Conservation (phyloP, 2,888 invertebrate genomes). For the Liopterus haemorrhoidalis region DNA sequence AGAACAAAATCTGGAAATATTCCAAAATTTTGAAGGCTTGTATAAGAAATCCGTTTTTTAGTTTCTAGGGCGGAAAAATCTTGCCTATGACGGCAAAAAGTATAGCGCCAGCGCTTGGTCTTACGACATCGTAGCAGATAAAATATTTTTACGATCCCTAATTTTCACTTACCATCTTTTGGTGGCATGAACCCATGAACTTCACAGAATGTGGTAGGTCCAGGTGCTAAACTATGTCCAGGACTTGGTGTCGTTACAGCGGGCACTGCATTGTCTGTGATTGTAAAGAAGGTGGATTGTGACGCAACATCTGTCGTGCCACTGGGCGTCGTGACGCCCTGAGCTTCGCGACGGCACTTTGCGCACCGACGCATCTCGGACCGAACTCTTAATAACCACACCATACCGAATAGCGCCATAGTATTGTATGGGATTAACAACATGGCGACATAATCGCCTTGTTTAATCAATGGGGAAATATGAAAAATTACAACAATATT, state of each 20-base stretch:
- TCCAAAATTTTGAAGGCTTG: too few relatives aligned
- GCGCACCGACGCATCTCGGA: conserved; percentile 72
- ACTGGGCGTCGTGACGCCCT: conserved; percentile 19
- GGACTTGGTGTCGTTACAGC: conserved; percentile 34
- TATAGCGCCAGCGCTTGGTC: too few relatives aligned
- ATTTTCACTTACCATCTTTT: conserved; percentile 50
- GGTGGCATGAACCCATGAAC: conserved; percentile 54
- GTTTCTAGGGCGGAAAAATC: too few relatives aligned
- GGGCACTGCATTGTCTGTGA: conserved; percentile 47
- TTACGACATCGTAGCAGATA: too few relatives aligned
- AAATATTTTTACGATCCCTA: too few relatives aligned
- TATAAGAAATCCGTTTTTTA: too few relatives aligned
- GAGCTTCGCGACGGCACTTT: conserved; percentile 55
- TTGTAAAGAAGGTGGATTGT: conserved; percentile 49
- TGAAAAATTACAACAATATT: too few relatives aligned
- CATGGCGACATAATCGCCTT: too few relatives aligned
- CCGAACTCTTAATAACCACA: conserved; percentile 76
- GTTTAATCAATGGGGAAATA: too few relatives aligned
- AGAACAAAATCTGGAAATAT: too few relatives aligned
- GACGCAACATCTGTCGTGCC: conserved; percentile 33
- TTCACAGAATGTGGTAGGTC: conserved; percentile 52
- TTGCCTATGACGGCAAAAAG: too few relatives aligned
- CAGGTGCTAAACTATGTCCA: conserved; percentile 37
- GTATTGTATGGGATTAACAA: too few relatives aligned
- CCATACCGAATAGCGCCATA: conserved; percentile 85